Percentiles rank a stretch among this genome's conserved stretches.
These are phyloP conservation scores for Oligia strigilis DNA, from an alignment of 2,888 invertebrate species.

Conservation along the genomic window DNA sequence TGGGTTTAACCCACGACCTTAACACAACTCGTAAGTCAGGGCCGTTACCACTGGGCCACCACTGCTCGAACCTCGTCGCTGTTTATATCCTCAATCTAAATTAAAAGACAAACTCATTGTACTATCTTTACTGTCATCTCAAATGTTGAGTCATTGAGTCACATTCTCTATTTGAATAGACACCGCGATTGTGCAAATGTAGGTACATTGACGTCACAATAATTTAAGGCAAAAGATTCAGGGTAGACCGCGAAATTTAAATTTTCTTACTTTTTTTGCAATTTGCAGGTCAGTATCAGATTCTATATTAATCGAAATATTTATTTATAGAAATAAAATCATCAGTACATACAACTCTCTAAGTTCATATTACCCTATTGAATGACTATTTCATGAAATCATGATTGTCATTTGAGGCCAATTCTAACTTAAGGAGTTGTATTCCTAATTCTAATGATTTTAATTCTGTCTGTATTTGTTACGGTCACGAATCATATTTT, in stretches of 20 bases:
- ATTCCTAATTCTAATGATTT: no score
- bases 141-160: constrained; percentile 34
- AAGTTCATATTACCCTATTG: not conserved
- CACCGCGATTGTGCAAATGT: constrained; percentile 39
- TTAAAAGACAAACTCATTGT: constrained; percentile 6
- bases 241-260: not conserved
- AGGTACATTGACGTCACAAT: constrained; percentile 54
- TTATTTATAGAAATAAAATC: not conserved
- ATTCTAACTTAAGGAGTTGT: no score
- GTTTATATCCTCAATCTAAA: not conserved
- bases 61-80: not conserved
- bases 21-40: not conserved
- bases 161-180: constrained; percentile 34
- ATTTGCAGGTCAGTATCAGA: not conserved
- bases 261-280: not conserved
- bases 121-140: constrained; percentile 16
- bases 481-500: not conserved
- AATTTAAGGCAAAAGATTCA: constrained; percentile 54
- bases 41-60: not conserved
- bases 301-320: no score
- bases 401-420: no score
- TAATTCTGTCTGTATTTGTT: not conserved
- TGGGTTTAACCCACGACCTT: not conserved
- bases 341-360: not conserved
- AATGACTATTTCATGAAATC: not conserved